phyloP scores from a whole-genome alignment of 2,113 vertebrate genomes.

The Sorex araneus region DNA sequence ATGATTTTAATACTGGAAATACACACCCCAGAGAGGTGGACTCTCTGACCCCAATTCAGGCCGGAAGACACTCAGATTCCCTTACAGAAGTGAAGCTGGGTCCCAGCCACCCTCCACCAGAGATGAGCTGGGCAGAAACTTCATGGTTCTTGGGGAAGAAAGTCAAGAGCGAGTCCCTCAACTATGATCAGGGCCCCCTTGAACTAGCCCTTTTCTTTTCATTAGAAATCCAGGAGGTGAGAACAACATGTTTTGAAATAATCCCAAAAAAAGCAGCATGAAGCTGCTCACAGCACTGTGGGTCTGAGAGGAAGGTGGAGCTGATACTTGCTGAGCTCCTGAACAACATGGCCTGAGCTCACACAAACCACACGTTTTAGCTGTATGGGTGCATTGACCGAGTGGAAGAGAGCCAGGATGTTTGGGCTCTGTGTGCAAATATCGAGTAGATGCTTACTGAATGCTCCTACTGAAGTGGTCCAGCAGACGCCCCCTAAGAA shows the following conservation, averaged over 20 bases:
- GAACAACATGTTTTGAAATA: conserved; percentile 41
- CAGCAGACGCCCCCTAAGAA: too few species aligned
- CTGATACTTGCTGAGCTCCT: neutral
- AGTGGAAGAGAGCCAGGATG: neutral
- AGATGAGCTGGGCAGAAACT: neutral
- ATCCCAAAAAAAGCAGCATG: neutral
- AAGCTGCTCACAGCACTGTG: neutral
- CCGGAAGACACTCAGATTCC: conserved; percentile 10
- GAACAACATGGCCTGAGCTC: neutral
- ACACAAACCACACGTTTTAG: neutral
- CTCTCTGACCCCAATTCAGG: neutral
- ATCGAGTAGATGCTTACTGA: neutral
- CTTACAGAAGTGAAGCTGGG: neutral
- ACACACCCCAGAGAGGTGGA: neutral
- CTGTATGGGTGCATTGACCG: neutral
- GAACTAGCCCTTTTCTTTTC: conserved; percentile 38
- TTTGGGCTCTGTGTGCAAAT: neutral
- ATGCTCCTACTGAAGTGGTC: neutral
- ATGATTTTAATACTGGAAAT: neutral
- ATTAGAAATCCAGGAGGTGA: neutral
- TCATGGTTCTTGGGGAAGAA: neutral
- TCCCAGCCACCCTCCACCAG: neutral
- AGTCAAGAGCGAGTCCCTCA: neutral
- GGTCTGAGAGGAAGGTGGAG: neutral
- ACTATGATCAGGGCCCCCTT: neutral